Evolutionary conservation across 2,113 vertebrate genomes (phyloP).

Genomic region (Gallinago paraguaiae): DNA sequence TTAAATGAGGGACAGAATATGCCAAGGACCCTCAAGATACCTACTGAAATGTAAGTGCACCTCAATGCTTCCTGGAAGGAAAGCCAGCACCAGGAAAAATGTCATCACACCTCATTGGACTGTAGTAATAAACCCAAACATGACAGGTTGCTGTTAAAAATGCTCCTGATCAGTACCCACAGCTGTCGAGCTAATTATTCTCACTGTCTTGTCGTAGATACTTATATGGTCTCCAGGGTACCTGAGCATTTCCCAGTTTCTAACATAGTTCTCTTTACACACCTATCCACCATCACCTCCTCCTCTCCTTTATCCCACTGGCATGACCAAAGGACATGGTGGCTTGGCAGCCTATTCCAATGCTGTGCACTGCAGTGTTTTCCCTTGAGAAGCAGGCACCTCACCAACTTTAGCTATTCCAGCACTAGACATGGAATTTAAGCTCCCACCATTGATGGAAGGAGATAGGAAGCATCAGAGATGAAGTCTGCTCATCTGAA

Average conservation of each 20-base stretch:
- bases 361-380: not conserved
- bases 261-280: not conserved
- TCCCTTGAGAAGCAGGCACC: not conserved
- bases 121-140: constrained; percentile 43
- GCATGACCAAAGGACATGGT: not conserved
- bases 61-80: not conserved
- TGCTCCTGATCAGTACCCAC: constrained; percentile 3
- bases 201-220: constrained; percentile 13
- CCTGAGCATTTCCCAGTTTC: not conserved
- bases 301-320: not conserved
- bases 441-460: not conserved
- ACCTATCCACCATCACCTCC: not conserved
- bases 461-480: not conserved
- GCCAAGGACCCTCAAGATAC: not conserved
- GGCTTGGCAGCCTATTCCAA: not conserved
- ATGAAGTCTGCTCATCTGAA: not conserved
- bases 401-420: not conserved
- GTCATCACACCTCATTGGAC: constrained; percentile 21
- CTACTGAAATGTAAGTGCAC: not conserved
- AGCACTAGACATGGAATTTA: not conserved
- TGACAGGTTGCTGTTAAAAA: constrained; percentile 25
- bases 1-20: constrained; percentile 21
- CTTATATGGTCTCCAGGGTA: not conserved
- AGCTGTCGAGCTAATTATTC: constrained; percentile 48
- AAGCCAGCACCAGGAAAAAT: constrained; percentile 25